Conservation (phyloP, 2,113 vertebrate species). For the Ictalurus punctatus region DNA sequence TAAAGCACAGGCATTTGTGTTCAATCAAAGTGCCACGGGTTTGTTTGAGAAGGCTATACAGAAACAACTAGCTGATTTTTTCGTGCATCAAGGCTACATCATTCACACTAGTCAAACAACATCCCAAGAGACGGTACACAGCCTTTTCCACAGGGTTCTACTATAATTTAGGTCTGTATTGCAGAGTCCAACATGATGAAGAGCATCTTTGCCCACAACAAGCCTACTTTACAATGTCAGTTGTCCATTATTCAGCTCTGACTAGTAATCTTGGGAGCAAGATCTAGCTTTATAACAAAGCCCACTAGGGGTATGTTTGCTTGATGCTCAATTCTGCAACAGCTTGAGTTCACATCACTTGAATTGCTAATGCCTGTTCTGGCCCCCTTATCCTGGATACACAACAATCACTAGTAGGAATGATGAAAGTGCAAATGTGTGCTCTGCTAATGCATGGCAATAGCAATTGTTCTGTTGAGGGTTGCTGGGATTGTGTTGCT, state of each 20-base stretch:
- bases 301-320: neutral
- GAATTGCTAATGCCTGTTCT: constrained; percentile 4
- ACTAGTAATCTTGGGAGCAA: neutral
- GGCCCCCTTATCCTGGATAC: constrained; percentile 26
- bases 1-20: neutral
- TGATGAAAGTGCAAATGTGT: constrained; percentile 14
- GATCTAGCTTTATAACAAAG: constrained; percentile 28
- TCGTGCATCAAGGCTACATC: constrained; percentile 4
- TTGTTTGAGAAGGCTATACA: neutral
- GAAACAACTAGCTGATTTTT: constrained; percentile 10
- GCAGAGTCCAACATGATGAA: neutral
- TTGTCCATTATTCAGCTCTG: neutral
- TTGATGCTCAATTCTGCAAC: constrained; percentile 44
- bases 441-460: neutral
- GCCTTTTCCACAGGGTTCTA: constrained; percentile 1
- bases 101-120: constrained; percentile 7
- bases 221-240: neutral
- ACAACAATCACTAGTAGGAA: neutral
- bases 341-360: constrained; percentile 35
- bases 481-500: constrained; percentile 37
- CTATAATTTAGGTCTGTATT: neutral
- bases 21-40: neutral
- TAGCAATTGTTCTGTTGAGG: constrained; percentile 30
- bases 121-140: constrained; percentile 17
- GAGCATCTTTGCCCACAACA: neutral